A percentile compares a stretch with the other conserved stretches of the same genome.
Conservation (phyloP, 2,113 vertebrate species). For the Lipophrys pholis region DNA sequence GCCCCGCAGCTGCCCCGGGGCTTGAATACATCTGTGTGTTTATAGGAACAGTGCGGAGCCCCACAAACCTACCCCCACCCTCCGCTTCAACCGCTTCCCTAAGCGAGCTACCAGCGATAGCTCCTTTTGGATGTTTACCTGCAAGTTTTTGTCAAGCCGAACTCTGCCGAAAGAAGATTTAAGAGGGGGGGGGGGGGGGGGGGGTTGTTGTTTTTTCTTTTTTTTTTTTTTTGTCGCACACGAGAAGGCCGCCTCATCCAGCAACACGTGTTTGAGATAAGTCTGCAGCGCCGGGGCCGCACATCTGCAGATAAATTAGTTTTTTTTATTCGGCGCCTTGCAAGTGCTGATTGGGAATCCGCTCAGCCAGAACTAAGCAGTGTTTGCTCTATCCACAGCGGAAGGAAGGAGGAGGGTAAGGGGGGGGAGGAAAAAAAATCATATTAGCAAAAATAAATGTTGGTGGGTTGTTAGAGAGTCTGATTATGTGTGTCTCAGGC, state of each 20-base stretch:
- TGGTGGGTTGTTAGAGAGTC: conserved; percentile 91
- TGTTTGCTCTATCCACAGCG: conserved; percentile 82
- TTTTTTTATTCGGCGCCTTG: conserved; percentile 60
- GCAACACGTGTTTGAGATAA: not conserved
- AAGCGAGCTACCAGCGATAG: too few relatives aligned
- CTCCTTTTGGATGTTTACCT: conserved; percentile 4
- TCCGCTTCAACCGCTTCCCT: too few relatives aligned
- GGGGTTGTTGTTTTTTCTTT: too few relatives aligned
- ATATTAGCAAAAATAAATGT: conserved; percentile 99
- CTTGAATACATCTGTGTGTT: conserved; percentile 82
- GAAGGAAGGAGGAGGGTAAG: conserved; percentile 69
- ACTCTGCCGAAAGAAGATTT: conserved; percentile 1
- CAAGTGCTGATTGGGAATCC: conserved; percentile 66
- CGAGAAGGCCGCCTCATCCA: too few relatives aligned
- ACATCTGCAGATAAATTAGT: conserved; percentile 39
- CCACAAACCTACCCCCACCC: conserved; percentile 50
- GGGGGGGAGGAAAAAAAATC: conserved; percentile 55
- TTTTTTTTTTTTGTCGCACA: too few relatives aligned
- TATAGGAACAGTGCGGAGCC: conserved; percentile 55
- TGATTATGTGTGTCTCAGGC: conserved; percentile 97
- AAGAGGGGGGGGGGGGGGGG: too few relatives aligned
- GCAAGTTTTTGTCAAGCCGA: conserved; percentile 15
- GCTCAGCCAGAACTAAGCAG: conserved; percentile 76
- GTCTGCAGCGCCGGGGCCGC: conserved; percentile 1
- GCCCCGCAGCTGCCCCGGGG: conserved; percentile 81